Evolutionary conservation across 1,140 invertebrate species (phyloP), one percentile per base, ranked within the genome.

Genomic region (Bactericera cockerelli): DNA sequence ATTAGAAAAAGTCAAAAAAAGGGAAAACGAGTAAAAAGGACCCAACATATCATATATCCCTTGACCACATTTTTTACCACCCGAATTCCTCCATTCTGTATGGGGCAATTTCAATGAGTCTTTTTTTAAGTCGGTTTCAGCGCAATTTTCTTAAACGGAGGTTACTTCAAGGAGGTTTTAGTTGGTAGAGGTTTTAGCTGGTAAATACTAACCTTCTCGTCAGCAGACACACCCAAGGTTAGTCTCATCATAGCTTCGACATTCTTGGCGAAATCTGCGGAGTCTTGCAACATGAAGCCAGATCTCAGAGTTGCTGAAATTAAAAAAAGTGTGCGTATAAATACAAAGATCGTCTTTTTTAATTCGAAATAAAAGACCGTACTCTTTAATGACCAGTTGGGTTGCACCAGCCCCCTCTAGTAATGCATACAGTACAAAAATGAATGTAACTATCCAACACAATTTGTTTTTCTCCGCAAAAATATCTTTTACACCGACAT

Each of bases 231-330:
- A n/a, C 89, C 87, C 25, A 97, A 68, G 1, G 81, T 83, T 65
- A 87, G 81, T 42, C 83, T 74, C 79, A 96, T 81, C 75, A 95
- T 82, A n/a, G 73, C 73, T 68, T 98, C 93, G 16, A 98, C 84
- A 61, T 85, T 82, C 4, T 84, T 78, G 1, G 92, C 90, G 74
- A 96, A 98, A 25, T 80, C 81, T 2, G 82, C 75, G 0, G 92
- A 90, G 69, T 98, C 93, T 62, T 79, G 78, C 0, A 98, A 72
- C 79, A 86, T 83, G 67, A 83, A 98, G 0, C 93, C 93, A 3
- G 91, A 95, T 60, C 91, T 77, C 22, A 99, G 73, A 1, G 92
- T 97, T 0, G 96, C 93, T 19, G 76, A 75, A 66, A 26, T 61
- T 42, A 59, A 66, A 58, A 63, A 60, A 63, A 59, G 56, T 31